Percentiles rank a stretch among this genome's conserved stretches.
phyloP scores from a whole-genome alignment of 2,888 invertebrate species.

The Tupiocoris notatus region DNA sequence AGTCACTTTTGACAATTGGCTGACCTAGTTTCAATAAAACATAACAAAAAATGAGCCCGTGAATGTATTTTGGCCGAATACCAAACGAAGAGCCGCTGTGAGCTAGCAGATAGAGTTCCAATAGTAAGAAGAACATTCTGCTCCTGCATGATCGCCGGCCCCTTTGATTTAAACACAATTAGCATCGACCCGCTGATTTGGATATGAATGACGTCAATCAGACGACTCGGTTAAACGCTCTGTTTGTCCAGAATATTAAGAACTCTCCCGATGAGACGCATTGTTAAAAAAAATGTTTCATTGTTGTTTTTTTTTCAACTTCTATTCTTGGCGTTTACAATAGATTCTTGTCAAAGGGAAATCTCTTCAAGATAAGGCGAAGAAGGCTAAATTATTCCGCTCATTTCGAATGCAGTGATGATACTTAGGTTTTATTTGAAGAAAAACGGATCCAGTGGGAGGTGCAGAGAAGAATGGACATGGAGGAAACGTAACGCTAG shows the following conservation, averaged over 20 bases:
- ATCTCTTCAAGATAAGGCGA: background rate
- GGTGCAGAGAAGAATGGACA: conserved; percentile 15
- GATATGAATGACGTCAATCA: conserved; percentile 39
- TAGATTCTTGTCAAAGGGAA: conserved; percentile 22
- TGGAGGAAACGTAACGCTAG: too few species aligned
- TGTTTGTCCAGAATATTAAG: conserved; percentile 39
- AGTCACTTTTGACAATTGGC: too few species aligned
- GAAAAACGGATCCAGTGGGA: conserved; percentile 12
- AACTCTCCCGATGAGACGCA: conserved; percentile 34
- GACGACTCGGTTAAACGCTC: conserved; percentile 37
- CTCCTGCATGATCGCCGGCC: conserved; percentile 22
- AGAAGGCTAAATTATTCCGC: conserved; percentile 25
- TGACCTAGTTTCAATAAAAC: background rate
- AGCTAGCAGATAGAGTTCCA: too few species aligned
- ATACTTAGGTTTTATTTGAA: conserved; percentile 27
- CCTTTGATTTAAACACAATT: conserved; percentile 36
- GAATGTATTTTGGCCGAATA: background rate
- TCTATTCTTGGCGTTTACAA: conserved; percentile 35
- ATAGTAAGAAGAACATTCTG: background rate
- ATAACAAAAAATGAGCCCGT: background rate
- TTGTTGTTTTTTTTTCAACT: conserved; percentile 18
- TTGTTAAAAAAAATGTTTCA: conserved; percentile 30
- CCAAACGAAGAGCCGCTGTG: background rate
- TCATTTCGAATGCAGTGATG: conserved; percentile 33
- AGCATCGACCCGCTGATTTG: conserved; percentile 35